Evolutionary conservation across 2,113 vertebrate genomes (phyloP).

Genomic region (Anser cygnoides): DNA sequence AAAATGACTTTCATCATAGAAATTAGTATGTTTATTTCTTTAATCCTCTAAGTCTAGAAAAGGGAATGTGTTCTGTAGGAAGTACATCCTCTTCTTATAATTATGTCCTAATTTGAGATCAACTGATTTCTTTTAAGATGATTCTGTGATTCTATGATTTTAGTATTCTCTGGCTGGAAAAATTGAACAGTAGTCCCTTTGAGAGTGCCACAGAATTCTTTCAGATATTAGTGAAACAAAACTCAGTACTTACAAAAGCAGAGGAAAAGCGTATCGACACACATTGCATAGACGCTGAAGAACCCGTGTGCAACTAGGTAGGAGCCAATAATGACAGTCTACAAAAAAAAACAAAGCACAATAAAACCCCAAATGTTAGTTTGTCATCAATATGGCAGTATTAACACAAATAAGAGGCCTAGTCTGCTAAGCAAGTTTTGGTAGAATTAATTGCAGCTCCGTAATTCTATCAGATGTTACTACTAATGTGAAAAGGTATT

Average conservation of each 20-base stretch:
- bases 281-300: slow-evolving; percentile 97
- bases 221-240: background rate
- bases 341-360: slow-evolving; percentile 19
- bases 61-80: background rate
- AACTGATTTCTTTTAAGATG: background rate
- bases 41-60: background rate
- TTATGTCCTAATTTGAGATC: background rate
- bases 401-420: background rate
- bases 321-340: slow-evolving; percentile 92
- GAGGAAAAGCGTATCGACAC: slow-evolving; percentile 96
- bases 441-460: background rate
- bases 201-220: background rate
- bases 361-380: background rate
- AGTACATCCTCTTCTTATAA: background rate
- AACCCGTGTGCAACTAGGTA: slow-evolving; percentile 93
- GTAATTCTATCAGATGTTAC: background rate
- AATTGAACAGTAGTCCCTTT: background rate
- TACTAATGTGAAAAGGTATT: background rate
- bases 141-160: background rate
- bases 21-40: background rate
- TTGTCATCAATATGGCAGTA: background rate
- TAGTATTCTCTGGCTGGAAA: background rate
- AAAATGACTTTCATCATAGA: background rate
- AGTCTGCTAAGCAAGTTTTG: background rate
- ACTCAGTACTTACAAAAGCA: slow-evolving; percentile 92